Percentiles rank a stretch among this genome's conserved stretches.
These are phyloP conservation scores for Anguilla japonica DNA, from an alignment of 2,113 vertebrate genomes.

Conservation along the genomic window DNA sequence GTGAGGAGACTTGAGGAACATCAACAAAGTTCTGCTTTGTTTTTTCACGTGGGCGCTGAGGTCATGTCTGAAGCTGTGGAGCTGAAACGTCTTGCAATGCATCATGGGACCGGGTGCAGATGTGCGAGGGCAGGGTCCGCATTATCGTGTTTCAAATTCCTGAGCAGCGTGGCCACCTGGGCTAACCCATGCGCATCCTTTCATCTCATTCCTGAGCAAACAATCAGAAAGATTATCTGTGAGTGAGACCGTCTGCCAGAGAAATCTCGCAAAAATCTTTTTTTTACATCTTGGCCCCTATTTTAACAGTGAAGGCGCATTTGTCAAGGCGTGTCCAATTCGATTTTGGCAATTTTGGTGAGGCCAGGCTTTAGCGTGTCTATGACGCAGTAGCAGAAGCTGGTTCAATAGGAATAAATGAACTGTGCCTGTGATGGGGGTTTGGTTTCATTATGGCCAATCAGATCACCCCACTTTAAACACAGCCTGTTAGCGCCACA, in stretches of 20 bases:
- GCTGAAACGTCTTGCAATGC: background rate
- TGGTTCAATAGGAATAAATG: too few species aligned
- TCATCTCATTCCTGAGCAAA: background rate
- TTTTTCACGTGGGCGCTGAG: background rate
- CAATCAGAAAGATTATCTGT: background rate
- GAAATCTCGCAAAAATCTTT: background rate
- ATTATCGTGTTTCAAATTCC: background rate
- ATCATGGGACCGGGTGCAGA: too few species aligned
- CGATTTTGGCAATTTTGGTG: too few species aligned
- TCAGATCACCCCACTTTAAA: too few species aligned
- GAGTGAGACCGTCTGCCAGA: background rate
- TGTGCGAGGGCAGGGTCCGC: background rate
- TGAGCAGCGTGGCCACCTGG: background rate
- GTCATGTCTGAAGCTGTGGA: background rate
- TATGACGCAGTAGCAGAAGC: too few species aligned
- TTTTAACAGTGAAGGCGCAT: too few species aligned
- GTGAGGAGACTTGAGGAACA: background rate
- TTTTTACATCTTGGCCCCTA: background rate
- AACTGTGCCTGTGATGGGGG: constrained; percentile 13
- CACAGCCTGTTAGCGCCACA: too few species aligned
- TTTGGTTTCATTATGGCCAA: constrained; percentile 51
- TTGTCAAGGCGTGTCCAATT: too few species aligned
- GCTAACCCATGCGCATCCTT: background rate
- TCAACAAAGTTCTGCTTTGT: constrained; percentile 28
- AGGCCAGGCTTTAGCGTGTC: background rate